Percentiles rank a stretch among this genome's conserved stretches.
phyloP scores from a whole-genome alignment of 2,113 vertebrate genomes.

The Oreochromis aureus region DNA sequence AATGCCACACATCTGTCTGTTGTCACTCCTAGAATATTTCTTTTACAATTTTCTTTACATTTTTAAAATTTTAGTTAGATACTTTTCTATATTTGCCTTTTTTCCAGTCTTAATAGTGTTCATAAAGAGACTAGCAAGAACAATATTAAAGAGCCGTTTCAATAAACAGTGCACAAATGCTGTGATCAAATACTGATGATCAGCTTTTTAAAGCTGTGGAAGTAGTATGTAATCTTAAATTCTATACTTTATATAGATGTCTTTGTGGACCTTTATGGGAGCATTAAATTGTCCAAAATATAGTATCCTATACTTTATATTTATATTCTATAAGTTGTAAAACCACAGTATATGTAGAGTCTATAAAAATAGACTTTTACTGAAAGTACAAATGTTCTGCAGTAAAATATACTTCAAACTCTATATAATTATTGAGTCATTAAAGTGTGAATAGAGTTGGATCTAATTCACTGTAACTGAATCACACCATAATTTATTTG shows the following conservation, averaged over 20 bases:
- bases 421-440: background rate
- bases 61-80: background rate
- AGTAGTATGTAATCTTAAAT: background rate
- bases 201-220: background rate
- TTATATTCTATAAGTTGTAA: background rate
- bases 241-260: background rate
- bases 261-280: background rate
- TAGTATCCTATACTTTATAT: background rate
- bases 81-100: background rate
- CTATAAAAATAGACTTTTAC: background rate
- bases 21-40: background rate
- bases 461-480: background rate
- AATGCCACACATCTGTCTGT: background rate
- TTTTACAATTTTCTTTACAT: background rate
- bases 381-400: background rate
- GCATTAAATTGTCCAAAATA: background rate
- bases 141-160: background rate
- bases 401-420: background rate
- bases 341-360: background rate
- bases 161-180: background rate
- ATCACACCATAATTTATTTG: background rate
- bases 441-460: background rate
- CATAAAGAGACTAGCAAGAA: background rate
- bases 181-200: background rate
- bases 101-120: background rate